phyloP scores from a whole-genome alignment of 2,797 vertebrate genomes.

The Lutjanus campechanus region DNA sequence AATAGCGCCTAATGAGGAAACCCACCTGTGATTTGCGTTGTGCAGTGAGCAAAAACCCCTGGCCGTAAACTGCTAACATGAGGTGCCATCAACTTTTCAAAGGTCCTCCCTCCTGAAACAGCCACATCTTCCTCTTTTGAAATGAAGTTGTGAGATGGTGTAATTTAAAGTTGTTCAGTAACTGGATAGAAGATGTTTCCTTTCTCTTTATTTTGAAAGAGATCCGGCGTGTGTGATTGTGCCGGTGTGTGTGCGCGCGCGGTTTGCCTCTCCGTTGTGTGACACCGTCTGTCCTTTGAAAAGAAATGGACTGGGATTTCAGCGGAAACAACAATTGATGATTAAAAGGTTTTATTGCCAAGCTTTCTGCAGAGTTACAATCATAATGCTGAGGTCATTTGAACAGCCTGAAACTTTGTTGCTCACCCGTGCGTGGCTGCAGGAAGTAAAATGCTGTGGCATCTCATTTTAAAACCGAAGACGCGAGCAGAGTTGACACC shows the following conservation, averaged over 20 bases:
- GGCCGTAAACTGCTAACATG: conserved; percentile 81
- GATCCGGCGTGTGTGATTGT: conserved; percentile 42
- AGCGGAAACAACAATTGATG: conserved; percentile 81
- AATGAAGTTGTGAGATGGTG: conserved; percentile 77
- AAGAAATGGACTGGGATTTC: conserved; percentile 74
- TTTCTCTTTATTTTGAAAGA: conserved; percentile 69
- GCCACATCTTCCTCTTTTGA: conserved; percentile 69
- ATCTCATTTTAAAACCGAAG: conserved; percentile 70
- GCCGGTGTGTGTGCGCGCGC: conserved; percentile 22
- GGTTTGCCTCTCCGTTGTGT: conserved; percentile 38
- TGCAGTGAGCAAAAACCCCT: conserved; percentile 74
- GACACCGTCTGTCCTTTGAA: conserved; percentile 70
- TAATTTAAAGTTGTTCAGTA: conserved; percentile 79
- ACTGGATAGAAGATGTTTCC: conserved; percentile 62
- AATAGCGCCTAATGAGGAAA: conserved; percentile 87
- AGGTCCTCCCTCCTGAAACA: conserved; percentile 71
- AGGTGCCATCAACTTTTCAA: conserved; percentile 83
- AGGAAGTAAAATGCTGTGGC: conserved; percentile 74
- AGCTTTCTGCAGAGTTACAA: conserved; percentile 74
- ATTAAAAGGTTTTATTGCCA: conserved; percentile 82
- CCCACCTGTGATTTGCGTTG: conserved; percentile 84
- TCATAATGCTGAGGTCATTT: conserved; percentile 79
- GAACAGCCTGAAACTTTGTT: conserved; percentile 72
- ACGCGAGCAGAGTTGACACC: conserved; percentile 65
- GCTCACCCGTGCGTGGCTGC: conserved; percentile 58